Base-by-base conservation (phyloP, 2,113 vertebrate species). In the Austrofundulus limnaeus region DNA sequence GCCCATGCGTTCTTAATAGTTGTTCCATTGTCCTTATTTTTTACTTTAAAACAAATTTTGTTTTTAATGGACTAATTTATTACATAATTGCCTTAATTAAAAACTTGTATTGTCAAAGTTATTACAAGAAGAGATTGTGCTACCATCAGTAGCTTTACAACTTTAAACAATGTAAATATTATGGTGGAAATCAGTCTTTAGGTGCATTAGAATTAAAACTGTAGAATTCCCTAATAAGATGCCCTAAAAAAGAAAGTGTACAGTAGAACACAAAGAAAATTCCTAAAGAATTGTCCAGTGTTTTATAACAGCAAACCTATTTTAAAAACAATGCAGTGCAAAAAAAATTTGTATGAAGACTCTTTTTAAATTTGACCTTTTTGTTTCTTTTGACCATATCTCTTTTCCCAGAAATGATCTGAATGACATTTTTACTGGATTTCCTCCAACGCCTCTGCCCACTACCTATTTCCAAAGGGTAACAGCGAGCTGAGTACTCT, bases 401-500 rank as follows among this genome's bases (percentile, higher is more conserved):
- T 17, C 7, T 62, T 56, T 24, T 43, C 11, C 23, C 14, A 41
- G 21, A 49, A 39, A 65, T 19, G 38, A 12, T 24, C 5, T 73
- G 62, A 76, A 45, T 80, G 79, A 70, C 76, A 68, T 34, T 17
- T 76, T 76, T 57, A 11, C 25, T 43, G 45, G 57, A 70, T 69
- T 61, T 53, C 42, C 38, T 70, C 68, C 50, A 31, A 34, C 24
- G 28, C 66, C 28, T 48, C 25, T 14, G 50, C 46, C 70, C 38
- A 43, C 60, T 47, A 34, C 38, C 75, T 57, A 58, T 63, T 66
- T 81, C 54, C 70, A 80, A 81, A 85, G 87, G 84, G 83, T 82
- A 88, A 83, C 58, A 37, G 69, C 24, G 65, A 81, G 69, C 67
- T 17, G 51, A 58, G 41, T 66, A 25, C 78, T 80, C 73, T 82